Evolutionary conservation across 2,797 vertebrate species (phyloP).

Genomic region (Chloroceryle amazona): DNA sequence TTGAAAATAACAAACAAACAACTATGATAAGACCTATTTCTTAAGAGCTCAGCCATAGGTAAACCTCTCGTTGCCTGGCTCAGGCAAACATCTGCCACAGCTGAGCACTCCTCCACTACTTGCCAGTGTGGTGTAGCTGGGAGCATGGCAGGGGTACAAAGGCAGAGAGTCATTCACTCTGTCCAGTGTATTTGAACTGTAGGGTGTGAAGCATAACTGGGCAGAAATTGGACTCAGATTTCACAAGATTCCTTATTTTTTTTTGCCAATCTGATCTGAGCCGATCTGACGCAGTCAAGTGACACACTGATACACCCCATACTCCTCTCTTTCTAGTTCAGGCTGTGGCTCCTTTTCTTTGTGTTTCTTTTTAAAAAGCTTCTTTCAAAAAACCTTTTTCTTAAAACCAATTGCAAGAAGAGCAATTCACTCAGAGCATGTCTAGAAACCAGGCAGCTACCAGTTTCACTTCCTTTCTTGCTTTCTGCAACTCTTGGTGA

Average conservation of each 20-base stretch:
- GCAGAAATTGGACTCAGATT: not conserved
- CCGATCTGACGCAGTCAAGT: not conserved
- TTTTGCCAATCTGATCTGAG: not conserved
- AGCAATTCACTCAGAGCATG: not conserved
- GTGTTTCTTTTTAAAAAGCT: not conserved
- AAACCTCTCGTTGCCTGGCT: not conserved
- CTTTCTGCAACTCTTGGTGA: not conserved
- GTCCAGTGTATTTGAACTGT: not conserved
- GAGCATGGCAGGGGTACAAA: not conserved
- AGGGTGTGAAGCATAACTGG: not conserved
- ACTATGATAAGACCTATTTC: not conserved
- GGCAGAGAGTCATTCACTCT: not conserved
- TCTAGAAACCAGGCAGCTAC: not conserved
- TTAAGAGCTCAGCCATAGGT: not conserved
- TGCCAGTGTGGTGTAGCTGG: not conserved
- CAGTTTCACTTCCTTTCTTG: slow-evolving; percentile 40
- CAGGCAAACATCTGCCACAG: not conserved
- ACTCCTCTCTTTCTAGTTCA: slow-evolving; percentile 17
- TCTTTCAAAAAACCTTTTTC: not conserved
- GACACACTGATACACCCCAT: not conserved
- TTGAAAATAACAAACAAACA: not conserved
- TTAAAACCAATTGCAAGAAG: not conserved
- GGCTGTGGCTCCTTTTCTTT: not conserved
- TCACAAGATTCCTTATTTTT: not conserved
- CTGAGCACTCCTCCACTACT: not conserved